These are phyloP conservation scores for Melipona bicolor DNA, from an alignment of 2,888 invertebrate species.

Conservation along the genomic window DNA sequence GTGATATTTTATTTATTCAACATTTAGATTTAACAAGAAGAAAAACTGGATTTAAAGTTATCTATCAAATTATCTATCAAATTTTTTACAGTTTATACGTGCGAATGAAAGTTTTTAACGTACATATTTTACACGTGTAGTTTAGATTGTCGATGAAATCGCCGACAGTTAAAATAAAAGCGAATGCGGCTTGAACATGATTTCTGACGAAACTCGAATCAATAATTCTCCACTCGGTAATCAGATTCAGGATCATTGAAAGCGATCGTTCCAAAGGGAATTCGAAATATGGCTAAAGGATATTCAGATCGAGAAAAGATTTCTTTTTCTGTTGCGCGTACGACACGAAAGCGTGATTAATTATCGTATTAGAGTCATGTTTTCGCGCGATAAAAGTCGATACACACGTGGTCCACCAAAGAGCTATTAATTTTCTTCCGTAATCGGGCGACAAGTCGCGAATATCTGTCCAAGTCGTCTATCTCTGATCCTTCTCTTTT, in stretches of 20 bases:
- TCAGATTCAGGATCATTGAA: neutral
- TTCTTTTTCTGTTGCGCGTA: neutral
- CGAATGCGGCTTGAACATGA: neutral
- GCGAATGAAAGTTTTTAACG: neutral
- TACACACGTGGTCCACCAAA: neutral
- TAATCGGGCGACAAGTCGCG: slow-evolving; percentile 24
- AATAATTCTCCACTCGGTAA: neutral
- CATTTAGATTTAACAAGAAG: neutral
- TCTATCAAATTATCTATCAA: no score
- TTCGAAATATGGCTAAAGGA: neutral
- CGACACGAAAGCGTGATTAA: slow-evolving; percentile 14
- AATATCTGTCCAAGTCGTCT: neutral
- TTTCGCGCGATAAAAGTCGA: slow-evolving; percentile 10
- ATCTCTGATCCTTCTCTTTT: neutral
- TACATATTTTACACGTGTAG: neutral
- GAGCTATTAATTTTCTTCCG: slow-evolving; percentile 50
- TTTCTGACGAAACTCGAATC: neutral
- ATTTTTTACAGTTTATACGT: neutral
- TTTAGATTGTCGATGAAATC: no score
- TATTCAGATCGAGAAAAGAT: neutral
- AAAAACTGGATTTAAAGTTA: neutral
- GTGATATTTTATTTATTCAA: no score
- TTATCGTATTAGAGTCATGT: slow-evolving; percentile 35
- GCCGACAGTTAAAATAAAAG: no score
- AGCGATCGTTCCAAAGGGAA: slow-evolving; percentile 10